phyloP scores from a whole-genome alignment of 1,140 invertebrate species.

The Tyrophagus putrescentiae region DNA sequence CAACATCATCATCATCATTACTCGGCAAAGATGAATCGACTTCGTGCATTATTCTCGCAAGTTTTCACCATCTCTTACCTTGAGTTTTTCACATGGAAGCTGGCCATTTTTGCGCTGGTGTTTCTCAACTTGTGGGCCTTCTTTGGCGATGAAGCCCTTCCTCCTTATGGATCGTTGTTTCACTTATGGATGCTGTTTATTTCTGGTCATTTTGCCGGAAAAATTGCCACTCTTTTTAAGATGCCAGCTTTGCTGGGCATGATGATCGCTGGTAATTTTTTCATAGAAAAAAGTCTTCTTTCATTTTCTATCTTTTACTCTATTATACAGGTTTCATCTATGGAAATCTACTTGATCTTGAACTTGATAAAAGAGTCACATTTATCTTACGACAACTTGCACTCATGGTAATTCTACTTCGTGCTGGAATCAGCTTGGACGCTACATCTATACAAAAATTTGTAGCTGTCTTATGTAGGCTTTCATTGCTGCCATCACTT shows the following conservation, averaged over 20 bases:
- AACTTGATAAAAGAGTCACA: slow-evolving; percentile 77
- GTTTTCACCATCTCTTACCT: too few relatives aligned
- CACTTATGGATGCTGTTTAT: slow-evolving; percentile 46
- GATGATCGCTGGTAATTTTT: slow-evolving; percentile 25
- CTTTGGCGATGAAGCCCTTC: slow-evolving; percentile 52
- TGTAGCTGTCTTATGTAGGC: too few relatives aligned
- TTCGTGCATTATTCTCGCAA: too few relatives aligned
- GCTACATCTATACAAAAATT: too few relatives aligned
- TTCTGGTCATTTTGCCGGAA: slow-evolving; percentile 58
- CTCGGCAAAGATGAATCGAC: too few relatives aligned
- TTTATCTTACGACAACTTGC: slow-evolving; percentile 60
- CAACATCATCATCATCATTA: too few relatives aligned
- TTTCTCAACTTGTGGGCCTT: slow-evolving; percentile 59
- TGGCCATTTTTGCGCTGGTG: slow-evolving; percentile 38
- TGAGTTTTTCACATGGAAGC: too few relatives aligned
- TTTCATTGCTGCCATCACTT: slow-evolving; percentile 72
- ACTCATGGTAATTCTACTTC: too few relatives aligned
- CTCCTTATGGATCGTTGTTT: slow-evolving; percentile 58
- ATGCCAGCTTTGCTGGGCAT: slow-evolving; percentile 56
- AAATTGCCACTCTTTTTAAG: slow-evolving; percentile 53
- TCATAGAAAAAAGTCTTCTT: too few relatives aligned
- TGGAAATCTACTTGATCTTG: slow-evolving; percentile 55
- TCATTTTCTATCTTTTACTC: slow-evolving; percentile 22
- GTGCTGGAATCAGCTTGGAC: too few relatives aligned
- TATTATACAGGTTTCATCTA: slow-evolving; percentile 18